These are phyloP conservation scores for Ariolimax columbianus DNA, from an alignment of 2,888 invertebrate genomes.

Conservation along the genomic window DNA sequence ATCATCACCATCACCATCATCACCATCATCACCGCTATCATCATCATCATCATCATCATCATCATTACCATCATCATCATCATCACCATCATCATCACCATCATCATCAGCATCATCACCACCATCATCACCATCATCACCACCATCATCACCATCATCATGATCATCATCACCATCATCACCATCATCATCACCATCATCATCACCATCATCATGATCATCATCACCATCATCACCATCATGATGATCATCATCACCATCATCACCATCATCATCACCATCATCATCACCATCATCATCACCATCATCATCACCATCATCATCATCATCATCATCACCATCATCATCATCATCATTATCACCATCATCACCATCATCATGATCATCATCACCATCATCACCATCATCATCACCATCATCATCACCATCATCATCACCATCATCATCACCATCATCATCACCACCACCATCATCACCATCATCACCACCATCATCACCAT, in stretches of 20 bases:
- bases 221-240: constrained; percentile 9
- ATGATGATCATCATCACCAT: background rate
- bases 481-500: constrained; percentile 14
- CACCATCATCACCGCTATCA: constrained; percentile 24
- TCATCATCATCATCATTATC: constrained; percentile 22
- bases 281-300: background rate
- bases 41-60: constrained; percentile 28
- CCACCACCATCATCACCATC: constrained; percentile 34
- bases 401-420: constrained; percentile 14
- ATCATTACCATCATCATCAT: constrained; percentile 31
- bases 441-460: constrained; percentile 30
- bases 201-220: constrained; percentile 19
- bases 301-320: constrained; percentile 20
- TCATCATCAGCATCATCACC: too few relatives aligned
- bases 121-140: background rate
- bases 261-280: constrained; percentile 20
- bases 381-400: constrained; percentile 12
- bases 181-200: constrained; percentile 20
- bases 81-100: constrained; percentile 29
- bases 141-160: constrained; percentile 9
- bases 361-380: constrained; percentile 1
- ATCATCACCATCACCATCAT: constrained; percentile 12
- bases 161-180: constrained; percentile 13
- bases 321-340: constrained; percentile 22
- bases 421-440: constrained; percentile 31